Evolutionary conservation across 2,797 vertebrate species (phyloP).

Genomic region (Glyptemys insculpta): DNA sequence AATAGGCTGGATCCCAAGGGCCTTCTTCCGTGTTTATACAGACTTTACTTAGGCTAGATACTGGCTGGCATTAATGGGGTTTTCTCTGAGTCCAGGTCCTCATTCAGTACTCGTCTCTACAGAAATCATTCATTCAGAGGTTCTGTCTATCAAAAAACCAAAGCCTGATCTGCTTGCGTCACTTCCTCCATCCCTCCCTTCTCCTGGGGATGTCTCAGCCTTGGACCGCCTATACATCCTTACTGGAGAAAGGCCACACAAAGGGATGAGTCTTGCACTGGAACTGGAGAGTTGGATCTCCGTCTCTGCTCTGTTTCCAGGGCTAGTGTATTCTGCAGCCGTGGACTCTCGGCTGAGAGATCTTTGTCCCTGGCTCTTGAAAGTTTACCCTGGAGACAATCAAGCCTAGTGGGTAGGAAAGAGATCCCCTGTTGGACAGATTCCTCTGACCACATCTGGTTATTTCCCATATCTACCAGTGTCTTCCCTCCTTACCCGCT

Average conservation of each 20-base stretch:
- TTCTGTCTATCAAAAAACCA: background rate
- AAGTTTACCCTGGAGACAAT: background rate
- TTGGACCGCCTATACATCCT: rapidly evolving
- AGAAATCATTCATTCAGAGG: background rate
- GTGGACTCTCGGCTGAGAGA: rapidly evolving
- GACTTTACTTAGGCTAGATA: background rate
- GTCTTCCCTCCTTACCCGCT: background rate
- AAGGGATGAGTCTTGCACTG: rapidly evolving
- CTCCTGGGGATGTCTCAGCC: too few species aligned
- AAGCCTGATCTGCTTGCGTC: background rate
- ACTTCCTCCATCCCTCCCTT: background rate
- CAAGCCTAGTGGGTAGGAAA: background rate
- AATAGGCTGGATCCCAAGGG: background rate
- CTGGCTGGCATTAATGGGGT: background rate
- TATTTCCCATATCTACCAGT: background rate
- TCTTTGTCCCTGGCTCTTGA: background rate
- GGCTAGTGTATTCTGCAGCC: rapidly evolving
- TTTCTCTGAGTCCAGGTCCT: background rate
- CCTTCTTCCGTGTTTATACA: background rate
- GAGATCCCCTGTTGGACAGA: background rate
- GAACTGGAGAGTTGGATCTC: background rate
- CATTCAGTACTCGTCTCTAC: background rate
- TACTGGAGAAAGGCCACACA: rapidly evolving
- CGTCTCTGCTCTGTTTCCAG: background rate
- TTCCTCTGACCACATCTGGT: too few species aligned